Percentiles rank a stretch among this genome's conserved stretches.
Conservation (phyloP, 2,888 invertebrate species). For the Nomada goodeniana region DNA sequence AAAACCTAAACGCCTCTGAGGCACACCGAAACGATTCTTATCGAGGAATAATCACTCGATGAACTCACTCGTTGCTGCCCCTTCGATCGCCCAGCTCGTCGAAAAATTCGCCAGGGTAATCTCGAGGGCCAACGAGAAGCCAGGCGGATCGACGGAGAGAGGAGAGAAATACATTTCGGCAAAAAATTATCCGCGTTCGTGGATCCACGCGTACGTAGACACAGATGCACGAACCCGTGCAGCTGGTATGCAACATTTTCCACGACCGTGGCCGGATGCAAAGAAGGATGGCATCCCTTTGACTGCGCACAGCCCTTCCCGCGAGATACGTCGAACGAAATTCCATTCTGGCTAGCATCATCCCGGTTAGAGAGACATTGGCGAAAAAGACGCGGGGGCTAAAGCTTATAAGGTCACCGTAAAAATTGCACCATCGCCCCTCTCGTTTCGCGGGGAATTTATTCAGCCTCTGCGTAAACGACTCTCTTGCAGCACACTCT, state of each 20-base stretch:
- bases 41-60: conserved; percentile 2
- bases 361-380: conserved; percentile 28
- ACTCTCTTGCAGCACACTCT: background rate
- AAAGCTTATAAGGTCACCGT: conserved; percentile 20
- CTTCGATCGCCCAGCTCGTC: background rate
- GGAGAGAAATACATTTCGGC: conserved; percentile 8
- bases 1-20: too few relatives aligned
- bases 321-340: conserved; percentile 59
- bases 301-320: conserved; percentile 49
- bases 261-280: conserved; percentile 55
- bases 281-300: conserved; percentile 70
- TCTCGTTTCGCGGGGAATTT: conserved; percentile 16
- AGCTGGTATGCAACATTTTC: conserved; percentile 60
- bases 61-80: background rate
- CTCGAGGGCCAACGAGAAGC: background rate
- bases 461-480: background rate
- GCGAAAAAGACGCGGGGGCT: conserved; percentile 21
- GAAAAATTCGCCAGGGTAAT: conserved; percentile 27
- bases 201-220: conserved; percentile 1
- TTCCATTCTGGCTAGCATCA: conserved; percentile 53
- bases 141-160: background rate
- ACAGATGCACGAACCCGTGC: background rate
- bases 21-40: background rate
- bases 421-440: conserved; percentile 5
- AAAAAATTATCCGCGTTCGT: conserved; percentile 39